Percentiles rank a stretch among this genome's conserved stretches.
Conservation (phyloP, 2,888 invertebrate species). For the Leptopterna dolabrata region DNA sequence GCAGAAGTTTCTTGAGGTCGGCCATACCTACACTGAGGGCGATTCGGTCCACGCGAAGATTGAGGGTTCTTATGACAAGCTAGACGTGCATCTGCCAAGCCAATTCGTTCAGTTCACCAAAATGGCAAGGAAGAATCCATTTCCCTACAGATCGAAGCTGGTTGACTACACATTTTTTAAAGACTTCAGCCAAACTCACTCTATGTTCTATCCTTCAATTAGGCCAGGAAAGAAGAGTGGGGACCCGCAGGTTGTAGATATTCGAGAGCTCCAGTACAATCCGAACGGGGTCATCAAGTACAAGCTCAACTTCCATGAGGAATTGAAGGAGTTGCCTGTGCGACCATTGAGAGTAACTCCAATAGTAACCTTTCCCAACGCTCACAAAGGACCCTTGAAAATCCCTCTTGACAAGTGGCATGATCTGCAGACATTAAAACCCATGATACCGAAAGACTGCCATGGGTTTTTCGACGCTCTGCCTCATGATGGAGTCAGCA, state of each 20-base stretch:
- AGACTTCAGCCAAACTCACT: constrained; percentile 36
- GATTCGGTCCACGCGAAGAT: constrained; percentile 63
- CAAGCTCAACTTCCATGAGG: constrained; percentile 49
- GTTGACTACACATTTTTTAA: constrained; percentile 57
- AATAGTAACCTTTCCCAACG: background rate
- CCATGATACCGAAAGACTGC: constrained; percentile 36
- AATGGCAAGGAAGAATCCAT: constrained; percentile 52
- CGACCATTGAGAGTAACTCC: constrained; percentile 17
- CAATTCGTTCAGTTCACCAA: constrained; percentile 54
- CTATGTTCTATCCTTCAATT: constrained; percentile 52
- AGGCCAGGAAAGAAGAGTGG: constrained; percentile 49
- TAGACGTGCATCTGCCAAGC: constrained; percentile 49
- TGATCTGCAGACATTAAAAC: constrained; percentile 46
- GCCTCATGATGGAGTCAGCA: constrained; percentile 37
- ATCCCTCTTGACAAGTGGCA: constrained; percentile 36
- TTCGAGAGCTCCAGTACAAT: constrained; percentile 40
- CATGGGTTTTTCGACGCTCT: constrained; percentile 47
- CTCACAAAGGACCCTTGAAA: constrained; percentile 12
- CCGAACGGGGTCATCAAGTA: constrained; percentile 42
- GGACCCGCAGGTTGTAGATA: constrained; percentile 50
- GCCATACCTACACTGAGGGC: constrained; percentile 65
- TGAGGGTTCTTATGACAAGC: constrained; percentile 55
- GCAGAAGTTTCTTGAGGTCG: constrained; percentile 64
- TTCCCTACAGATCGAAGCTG: constrained; percentile 53
- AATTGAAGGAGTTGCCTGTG: constrained; percentile 27